These are phyloP conservation scores for Rhabdomys dilectus DNA, from an alignment of 2,113 vertebrate genomes.

Conservation along the genomic window DNA sequence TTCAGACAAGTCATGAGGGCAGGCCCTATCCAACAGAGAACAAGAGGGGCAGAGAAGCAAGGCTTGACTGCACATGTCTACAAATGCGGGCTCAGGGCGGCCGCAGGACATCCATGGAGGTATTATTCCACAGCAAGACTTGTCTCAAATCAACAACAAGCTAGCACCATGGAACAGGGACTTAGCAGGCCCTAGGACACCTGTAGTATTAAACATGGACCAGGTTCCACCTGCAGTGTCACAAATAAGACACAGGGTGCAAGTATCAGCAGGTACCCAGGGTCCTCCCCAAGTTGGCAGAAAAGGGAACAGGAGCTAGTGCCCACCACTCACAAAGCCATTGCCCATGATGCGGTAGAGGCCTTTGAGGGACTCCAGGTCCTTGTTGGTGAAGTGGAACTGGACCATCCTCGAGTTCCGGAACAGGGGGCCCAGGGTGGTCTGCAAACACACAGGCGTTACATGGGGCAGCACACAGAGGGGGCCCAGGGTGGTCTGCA, in stretches of 20 bases:
- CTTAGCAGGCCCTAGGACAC: background rate
- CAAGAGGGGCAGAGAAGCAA: background rate
- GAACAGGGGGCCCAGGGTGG: conserved; percentile 94
- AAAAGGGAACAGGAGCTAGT: no score
- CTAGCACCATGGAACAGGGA: no score
- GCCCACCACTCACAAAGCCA: conserved; percentile 91
- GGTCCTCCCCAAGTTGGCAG: background rate
- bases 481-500: conserved; percentile 93
- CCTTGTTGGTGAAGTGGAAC: conserved; percentile 96
- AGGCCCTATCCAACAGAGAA: background rate
- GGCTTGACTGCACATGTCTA: background rate
- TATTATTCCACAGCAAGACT: background rate
- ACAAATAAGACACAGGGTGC: background rate
- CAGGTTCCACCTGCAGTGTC: background rate
- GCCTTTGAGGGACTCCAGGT: conserved; percentile 95
- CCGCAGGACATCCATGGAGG: background rate
- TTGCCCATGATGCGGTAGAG: conserved; percentile 96
- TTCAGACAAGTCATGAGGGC: background rate
- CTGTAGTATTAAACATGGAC: no score
- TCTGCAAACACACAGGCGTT: conserved; percentile 81
- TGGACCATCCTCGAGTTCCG: conserved; percentile 97
- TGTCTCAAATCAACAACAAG: background rate
- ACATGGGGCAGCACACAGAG: background rate
- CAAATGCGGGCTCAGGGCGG: background rate
- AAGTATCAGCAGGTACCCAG: background rate